Evolutionary conservation across 2,113 vertebrate species (phyloP), one percentile per base, ranked within the genome.

Genomic region (Bagarius yarrelli): DNA sequence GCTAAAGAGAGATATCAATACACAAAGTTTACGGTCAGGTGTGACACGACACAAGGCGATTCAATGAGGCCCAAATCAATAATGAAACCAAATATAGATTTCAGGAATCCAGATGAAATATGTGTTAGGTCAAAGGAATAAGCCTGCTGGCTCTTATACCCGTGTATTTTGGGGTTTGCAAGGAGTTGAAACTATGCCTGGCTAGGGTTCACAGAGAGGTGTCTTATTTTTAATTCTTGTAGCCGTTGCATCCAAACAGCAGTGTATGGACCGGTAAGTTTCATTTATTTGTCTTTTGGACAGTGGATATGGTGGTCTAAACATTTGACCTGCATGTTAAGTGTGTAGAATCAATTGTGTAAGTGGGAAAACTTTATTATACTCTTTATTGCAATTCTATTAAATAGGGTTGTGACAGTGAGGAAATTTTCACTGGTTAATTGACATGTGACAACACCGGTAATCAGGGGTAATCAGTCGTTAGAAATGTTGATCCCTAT

Each of bases 1-100:
- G 36, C 25, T 61, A 47, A 34, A 25, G 12, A 23, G 36, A 61
- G 40, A 44, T 36, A 57, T 72, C 57, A 63, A 63, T 47, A 52
- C 78, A 36, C 30, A 44, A n/a, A 63, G 80, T 76, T 76, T 34
- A 67, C 36, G 5, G 52, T 59, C 30, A 76, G 52, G 34, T 59
- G n/a, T 47, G 25, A 76, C 57, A 47, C 66, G 50, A 36, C 32
- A 75, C 15, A 44, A 76, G 34, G 34, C 27, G 27, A 66, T 66
- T 57, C 30, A 30, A 80, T 60, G 55, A 75, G 12, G 25, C 34
- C 18, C 8, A 32, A 61, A 34, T 59, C 53, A 76, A 56, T 47
- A 23, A 14, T 56, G 57, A 56, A 66, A 52, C 59, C 60, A 75
- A 76, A 67, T 23, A n/a, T 66, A 30, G 59, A 32, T 69, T 52